Conservation (phyloP, 2,888 invertebrate species). For the Stenotaenia linearis region DNA sequence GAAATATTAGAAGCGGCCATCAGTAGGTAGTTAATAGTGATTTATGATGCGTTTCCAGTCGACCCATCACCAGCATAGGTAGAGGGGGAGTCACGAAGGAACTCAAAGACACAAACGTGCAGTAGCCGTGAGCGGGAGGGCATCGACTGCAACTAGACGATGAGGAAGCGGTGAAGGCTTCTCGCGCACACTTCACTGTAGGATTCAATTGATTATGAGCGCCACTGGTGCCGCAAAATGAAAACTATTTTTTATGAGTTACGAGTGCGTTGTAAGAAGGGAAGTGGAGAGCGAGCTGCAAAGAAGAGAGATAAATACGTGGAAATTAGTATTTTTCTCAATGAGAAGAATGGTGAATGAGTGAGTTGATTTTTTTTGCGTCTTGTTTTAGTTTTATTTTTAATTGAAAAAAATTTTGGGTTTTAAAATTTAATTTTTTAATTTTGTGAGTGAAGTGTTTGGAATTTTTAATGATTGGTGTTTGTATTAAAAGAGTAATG, state of each 20-base stretch:
- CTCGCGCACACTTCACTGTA: neutral
- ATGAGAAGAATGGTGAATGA: too few relatives aligned
- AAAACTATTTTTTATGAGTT: neutral
- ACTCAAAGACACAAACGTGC: slow-evolving; percentile 5
- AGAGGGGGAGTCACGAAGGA: neutral
- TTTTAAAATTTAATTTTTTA: too few relatives aligned
- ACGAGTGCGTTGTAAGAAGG: neutral
- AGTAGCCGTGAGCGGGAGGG: neutral
- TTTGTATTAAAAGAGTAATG: too few relatives aligned
- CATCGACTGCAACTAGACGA: neutral
- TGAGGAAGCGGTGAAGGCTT: neutral
- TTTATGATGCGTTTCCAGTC: slow-evolving; percentile 11
- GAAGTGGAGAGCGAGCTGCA: neutral
- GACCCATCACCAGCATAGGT: neutral
- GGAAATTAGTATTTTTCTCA: too few relatives aligned
- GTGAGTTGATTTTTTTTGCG: too few relatives aligned
- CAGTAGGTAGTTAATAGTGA: neutral
- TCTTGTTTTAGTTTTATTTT: too few relatives aligned
- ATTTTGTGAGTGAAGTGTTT: too few relatives aligned
- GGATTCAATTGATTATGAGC: slow-evolving; percentile 6
- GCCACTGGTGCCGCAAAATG: neutral
- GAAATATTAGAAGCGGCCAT: neutral
- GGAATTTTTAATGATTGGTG: too few relatives aligned
- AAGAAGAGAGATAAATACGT: neutral
- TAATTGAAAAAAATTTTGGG: too few relatives aligned